Base-by-base conservation (phyloP, 2,797 vertebrate genomes). In the Chelonia mydas region DNA sequence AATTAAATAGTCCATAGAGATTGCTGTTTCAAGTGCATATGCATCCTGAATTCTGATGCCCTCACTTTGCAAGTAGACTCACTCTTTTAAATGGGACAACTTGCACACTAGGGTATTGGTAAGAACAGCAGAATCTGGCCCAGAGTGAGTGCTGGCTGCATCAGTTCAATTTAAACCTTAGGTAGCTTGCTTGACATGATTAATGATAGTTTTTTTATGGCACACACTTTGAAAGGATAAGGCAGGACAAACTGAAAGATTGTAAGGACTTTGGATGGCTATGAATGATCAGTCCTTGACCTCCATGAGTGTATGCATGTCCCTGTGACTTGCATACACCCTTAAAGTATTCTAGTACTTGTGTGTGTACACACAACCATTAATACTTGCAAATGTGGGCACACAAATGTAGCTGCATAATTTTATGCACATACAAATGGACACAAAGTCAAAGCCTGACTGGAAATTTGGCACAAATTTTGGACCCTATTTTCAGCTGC, bases 271-370 rank as follows among this genome's bases (percentile, higher is more conserved):
- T 31, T 72, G 16, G 11, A 2, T 2, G 83, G 11, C 21, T 61
- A 6, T 28, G 23, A 45, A 23, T 6, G 2, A 3, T 90, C 77
- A 6, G 8, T 83, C 4, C 6, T 83, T 90, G 2, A 33, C 3
- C 83, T 13, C 21, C 12, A 28, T 11, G 81, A n/a, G 65, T 0
- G 0, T 49, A 13, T 37, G 3, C 4, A 4, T 0, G 0, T 85
- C 74, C 59, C 57, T 6, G 4, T 54, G 6, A 28, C 90, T 86
- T 90, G 4, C 25, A 81, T 61, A 85, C 25, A 7, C 53, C 8
- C 13, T 17, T 28, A 21, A 11, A 41, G 84, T 93, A 72, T 57
- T 51, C 1, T 10, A 90, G 27, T 6, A 5, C 3, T 65, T 50
- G 27, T 79, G n/a, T 53, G 13, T 7, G 4, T 10, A 12, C 23